phyloP scores from a whole-genome alignment of 2,888 invertebrate genomes.

The Dryobotodes eremita region DNA sequence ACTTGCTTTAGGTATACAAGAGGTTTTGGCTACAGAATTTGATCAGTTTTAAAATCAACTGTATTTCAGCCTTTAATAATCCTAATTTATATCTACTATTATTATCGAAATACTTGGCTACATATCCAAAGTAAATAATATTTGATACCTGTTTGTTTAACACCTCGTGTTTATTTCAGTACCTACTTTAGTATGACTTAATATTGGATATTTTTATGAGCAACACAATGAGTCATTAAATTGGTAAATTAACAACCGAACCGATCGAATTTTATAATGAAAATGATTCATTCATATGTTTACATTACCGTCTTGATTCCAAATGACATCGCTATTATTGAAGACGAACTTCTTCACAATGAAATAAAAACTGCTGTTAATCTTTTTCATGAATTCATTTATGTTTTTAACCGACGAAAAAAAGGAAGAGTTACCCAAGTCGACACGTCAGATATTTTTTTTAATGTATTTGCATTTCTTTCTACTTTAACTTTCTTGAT shows the following conservation, averaged over 20 bases:
- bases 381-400: too few species aligned
- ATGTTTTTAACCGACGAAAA: too few species aligned
- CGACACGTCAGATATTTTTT: too few species aligned
- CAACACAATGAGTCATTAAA: neutral
- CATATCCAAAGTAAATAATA: neutral
- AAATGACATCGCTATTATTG: neutral
- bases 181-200: neutral
- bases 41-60: neutral
- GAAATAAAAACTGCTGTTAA: neutral
- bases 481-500: too few species aligned
- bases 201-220: conserved; percentile 4
- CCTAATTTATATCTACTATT: conserved; percentile 24
- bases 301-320: neutral
- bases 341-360: neutral
- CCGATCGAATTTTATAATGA: neutral
- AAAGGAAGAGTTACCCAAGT: too few species aligned
- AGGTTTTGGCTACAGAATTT: conserved; percentile 1
- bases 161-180: neutral
- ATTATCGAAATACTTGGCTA: conserved; percentile 29
- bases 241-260: neutral
- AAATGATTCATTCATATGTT: conserved; percentile 3
- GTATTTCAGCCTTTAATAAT: neutral
- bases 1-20: neutral
- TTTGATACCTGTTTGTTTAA: conserved; percentile 12
- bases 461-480: neutral